phyloP scores from a whole-genome alignment of 2,797 vertebrate species.

The Ataeniobius toweri region DNA sequence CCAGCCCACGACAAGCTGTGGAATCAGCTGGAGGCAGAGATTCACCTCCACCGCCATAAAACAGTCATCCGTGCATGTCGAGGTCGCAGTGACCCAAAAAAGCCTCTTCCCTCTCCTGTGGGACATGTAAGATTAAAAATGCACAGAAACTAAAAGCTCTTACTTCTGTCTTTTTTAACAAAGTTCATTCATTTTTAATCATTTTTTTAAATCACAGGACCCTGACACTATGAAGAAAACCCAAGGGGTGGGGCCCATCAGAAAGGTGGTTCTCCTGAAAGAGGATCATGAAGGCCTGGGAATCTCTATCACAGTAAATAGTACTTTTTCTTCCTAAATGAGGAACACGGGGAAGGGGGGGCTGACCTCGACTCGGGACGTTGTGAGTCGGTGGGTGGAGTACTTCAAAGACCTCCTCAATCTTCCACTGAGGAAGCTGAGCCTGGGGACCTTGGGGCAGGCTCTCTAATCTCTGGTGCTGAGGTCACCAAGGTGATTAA shows the following conservation, averaged over 20 bases:
- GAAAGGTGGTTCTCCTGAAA: constrained; percentile 94
- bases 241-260: constrained; percentile 96
- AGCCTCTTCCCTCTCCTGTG: constrained; percentile 88
- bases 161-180: neutral
- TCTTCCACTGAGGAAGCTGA: too few relatives aligned
- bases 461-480: too few relatives aligned
- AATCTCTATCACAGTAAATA: constrained; percentile 95
- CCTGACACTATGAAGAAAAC: constrained; percentile 95
- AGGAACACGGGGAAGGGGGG: neutral
- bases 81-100: constrained; percentile 93
- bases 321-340: neutral
- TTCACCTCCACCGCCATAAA: constrained; percentile 98
- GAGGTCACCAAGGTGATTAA: too few relatives aligned
- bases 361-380: too few relatives aligned
- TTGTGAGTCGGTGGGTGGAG: too few relatives aligned
- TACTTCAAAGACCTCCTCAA: too few relatives aligned
- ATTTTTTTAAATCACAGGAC: constrained; percentile 78
- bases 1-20: constrained; percentile 98
- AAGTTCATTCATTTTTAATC: neutral
- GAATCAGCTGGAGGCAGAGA: constrained; percentile 99
- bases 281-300: constrained; percentile 98
- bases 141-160: neutral
- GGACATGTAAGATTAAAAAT: constrained; percentile 86
- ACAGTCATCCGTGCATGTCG: constrained; percentile 96
- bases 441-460: too few relatives aligned